Evolutionary conservation across 2,888 invertebrate species (phyloP).

Genomic region (Cosmorhoe ocellata): DNA sequence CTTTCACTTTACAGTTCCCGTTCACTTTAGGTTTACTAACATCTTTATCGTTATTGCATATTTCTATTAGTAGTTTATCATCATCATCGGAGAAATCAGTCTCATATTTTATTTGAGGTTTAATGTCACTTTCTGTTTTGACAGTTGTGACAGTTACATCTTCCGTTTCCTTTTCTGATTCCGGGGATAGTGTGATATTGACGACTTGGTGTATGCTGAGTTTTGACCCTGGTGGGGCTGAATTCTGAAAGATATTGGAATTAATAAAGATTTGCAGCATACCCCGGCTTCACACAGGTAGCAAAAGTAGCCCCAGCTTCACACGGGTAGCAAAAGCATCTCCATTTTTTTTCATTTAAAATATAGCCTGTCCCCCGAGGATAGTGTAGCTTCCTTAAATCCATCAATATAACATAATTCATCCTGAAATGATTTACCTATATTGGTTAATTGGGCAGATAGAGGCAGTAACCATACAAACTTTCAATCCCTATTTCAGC

Average conservation of each 20-base stretch:
- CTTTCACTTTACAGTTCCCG: neutral
- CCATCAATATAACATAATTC: too few species aligned
- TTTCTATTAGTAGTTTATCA: conserved; percentile 36
- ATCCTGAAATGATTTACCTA: too few species aligned
- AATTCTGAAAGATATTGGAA: conserved; percentile 3
- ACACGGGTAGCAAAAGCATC: too few species aligned
- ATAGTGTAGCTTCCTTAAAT: too few species aligned
- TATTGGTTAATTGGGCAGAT: too few species aligned
- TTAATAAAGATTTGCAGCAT: too few species aligned
- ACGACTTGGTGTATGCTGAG: neutral
- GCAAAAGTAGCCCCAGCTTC: too few species aligned
- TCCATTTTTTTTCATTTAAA: too few species aligned
- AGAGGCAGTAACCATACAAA: too few species aligned
- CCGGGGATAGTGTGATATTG: conserved; percentile 1
- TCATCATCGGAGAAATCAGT: conserved; percentile 35
- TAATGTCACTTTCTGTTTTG: conserved; percentile 2
- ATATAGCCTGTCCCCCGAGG: too few species aligned
- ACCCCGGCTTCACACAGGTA: too few species aligned
- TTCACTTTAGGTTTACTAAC: neutral
- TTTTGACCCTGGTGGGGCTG: neutral
- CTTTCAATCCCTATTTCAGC: too few species aligned
- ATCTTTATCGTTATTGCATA: conserved; percentile 6
- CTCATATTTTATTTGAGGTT: conserved; percentile 32
- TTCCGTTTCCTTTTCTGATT: neutral
- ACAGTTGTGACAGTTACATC: neutral